Evolutionary conservation across 2,888 invertebrate species (phyloP).

Genomic region (Danaus chrysippus): DNA sequence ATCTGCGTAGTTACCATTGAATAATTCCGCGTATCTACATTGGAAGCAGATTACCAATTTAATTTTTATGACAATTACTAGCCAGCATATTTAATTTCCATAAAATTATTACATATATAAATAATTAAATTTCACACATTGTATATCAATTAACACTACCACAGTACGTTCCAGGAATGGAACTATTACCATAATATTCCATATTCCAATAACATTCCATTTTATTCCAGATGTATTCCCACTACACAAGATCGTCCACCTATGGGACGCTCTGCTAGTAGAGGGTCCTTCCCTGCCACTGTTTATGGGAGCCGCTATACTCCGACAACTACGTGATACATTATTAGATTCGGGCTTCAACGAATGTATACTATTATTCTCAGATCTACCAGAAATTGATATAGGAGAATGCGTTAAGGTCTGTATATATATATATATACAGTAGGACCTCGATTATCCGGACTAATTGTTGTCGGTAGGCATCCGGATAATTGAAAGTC

Average conservation of each 20-base stretch:
- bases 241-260: constrained; percentile 96
- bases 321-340: constrained; percentile 91
- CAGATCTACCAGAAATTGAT: constrained; percentile 98
- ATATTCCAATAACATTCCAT: constrained; percentile 17
- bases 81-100: no score
- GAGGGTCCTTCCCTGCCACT: constrained; percentile 96
- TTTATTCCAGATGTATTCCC: constrained; percentile 93
- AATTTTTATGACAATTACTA: no score
- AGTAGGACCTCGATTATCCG: no score
- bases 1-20: no score
- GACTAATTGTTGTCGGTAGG: no score
- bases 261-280: constrained; percentile 97
- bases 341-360: constrained; percentile 96
- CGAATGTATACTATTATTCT: constrained; percentile 98
- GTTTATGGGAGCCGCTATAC: constrained; percentile 96
- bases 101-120: no score
- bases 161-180: neutral
- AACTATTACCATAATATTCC: constrained; percentile 21
- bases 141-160: no score
- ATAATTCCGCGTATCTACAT: no score
- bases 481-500: no score
- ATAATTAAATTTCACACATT: no score
- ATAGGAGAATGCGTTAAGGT: constrained; percentile 93
- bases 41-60: no score
- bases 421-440: constrained; percentile 7